These are phyloP conservation scores for Zapornia atra DNA, from an alignment of 2,113 vertebrate species.

Conservation along the genomic window DNA sequence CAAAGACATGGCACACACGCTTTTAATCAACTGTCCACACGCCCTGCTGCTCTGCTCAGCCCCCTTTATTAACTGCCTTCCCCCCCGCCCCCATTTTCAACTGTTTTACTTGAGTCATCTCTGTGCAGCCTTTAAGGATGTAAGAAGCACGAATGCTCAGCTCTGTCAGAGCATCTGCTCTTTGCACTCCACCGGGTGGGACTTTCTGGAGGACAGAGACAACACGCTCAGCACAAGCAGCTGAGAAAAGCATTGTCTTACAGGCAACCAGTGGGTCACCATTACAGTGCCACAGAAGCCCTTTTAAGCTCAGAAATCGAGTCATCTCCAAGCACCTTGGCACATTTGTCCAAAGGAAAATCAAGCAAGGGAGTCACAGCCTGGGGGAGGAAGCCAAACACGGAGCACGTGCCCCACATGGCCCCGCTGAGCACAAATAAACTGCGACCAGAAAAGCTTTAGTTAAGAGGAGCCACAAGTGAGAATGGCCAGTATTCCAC, in stretches of 20 bases:
- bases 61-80: background rate
- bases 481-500: accelerated
- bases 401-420: background rate
- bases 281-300: background rate
- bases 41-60: background rate
- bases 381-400: background rate
- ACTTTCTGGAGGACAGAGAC: background rate
- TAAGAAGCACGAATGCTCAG: background rate
- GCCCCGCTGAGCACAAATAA: background rate
- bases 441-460: background rate
- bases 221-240: background rate
- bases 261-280: background rate
- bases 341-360: background rate
- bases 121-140: background rate
- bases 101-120: background rate
- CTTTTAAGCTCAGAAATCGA: background rate
- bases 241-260: background rate
- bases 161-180: background rate
- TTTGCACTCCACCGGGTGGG: background rate
- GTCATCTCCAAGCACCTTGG: background rate
- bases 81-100: background rate
- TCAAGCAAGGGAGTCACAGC: background rate
- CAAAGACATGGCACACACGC: background rate
- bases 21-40: background rate
- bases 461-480: background rate